Evolutionary conservation across 92 coral and sea anemone genomes (phyloP).

Genomic region (Pocillopora grandis): DNA sequence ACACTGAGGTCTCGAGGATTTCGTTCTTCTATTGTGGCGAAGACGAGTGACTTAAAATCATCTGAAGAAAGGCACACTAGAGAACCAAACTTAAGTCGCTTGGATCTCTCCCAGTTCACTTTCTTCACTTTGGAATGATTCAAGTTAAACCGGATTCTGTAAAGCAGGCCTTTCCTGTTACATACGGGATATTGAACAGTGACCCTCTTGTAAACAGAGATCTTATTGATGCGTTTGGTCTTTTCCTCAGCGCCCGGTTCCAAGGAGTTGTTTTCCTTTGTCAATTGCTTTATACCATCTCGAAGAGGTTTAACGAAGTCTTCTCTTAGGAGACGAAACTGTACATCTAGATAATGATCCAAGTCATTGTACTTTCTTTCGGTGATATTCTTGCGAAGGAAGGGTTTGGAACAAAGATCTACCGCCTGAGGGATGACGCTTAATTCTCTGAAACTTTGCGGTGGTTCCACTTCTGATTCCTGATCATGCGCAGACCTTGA

Average conservation of each 20-base stretch:
- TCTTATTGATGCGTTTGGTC: constrained; percentile 1
- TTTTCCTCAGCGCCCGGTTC: background rate
- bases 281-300: constrained; percentile 56
- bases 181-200: constrained; percentile 65
- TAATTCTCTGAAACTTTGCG: constrained; percentile 68
- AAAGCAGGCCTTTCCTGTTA: constrained; percentile 59
- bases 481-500: constrained; percentile 21
- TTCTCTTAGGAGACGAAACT: constrained; percentile 84
- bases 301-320: constrained; percentile 80
- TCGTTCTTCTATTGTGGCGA: constrained; percentile 89
- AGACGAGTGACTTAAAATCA: constrained; percentile 56
- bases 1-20: constrained; percentile 38
- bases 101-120: constrained; percentile 76
- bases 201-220: constrained; percentile 60
- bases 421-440: constrained; percentile 70
- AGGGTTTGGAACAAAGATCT: constrained; percentile 72
- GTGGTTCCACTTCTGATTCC: constrained; percentile 52
- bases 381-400: constrained; percentile 76
- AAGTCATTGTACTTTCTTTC: constrained; percentile 59
- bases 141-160: constrained; percentile 66
- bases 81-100: constrained; percentile 75
- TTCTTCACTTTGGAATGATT: constrained; percentile 49
- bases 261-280: constrained; percentile 29
- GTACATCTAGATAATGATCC: constrained; percentile 92
- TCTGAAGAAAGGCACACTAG: constrained; percentile 82